phyloP scores from a whole-genome alignment of 1,140 invertebrate species.

The Dreissena polymorpha region DNA sequence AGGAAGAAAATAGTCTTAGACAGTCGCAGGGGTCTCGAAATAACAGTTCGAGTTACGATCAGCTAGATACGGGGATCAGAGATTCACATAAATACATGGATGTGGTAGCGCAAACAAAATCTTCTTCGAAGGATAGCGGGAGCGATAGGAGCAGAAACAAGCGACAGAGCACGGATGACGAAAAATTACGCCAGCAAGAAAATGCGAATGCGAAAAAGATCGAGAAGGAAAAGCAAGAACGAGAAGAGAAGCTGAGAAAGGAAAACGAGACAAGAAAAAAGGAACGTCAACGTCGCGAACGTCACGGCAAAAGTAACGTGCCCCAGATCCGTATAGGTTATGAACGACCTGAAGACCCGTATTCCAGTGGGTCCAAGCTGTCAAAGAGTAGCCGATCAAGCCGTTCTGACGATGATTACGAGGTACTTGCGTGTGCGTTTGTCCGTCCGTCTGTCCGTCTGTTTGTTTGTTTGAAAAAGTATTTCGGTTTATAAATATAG shows the following conservation, averaged over 20 bases:
- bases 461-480: no score
- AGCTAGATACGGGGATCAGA: background rate
- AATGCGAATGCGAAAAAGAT: slow-evolving; percentile 17
- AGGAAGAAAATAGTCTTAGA: background rate
- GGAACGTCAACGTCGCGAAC: background rate
- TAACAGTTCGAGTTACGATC: background rate
- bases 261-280: slow-evolving; percentile 29
- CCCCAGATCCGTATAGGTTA: slow-evolving; percentile 27
- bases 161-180: slow-evolving; percentile 9
- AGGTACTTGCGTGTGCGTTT: slow-evolving; percentile 11
- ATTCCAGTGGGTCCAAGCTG: slow-evolving; percentile 6
- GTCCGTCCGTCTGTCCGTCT: no score
- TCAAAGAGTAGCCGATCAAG: slow-evolving; percentile 9
- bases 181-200: slow-evolving; percentile 21
- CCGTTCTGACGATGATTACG: slow-evolving; percentile 42
- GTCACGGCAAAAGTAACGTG: background rate
- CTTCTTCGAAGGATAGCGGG: slow-evolving; percentile 14
- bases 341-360: background rate
- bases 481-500: no score
- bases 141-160: slow-evolving; percentile 26
- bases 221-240: slow-evolving; percentile 30
- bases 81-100: background rate
- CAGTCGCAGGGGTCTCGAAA: background rate
- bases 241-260: slow-evolving; percentile 6
- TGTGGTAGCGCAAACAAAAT: background rate